These are phyloP conservation scores for Xestoiulus laeticollis DNA, from an alignment of 2,888 invertebrate genomes.

Conservation along the genomic window DNA sequence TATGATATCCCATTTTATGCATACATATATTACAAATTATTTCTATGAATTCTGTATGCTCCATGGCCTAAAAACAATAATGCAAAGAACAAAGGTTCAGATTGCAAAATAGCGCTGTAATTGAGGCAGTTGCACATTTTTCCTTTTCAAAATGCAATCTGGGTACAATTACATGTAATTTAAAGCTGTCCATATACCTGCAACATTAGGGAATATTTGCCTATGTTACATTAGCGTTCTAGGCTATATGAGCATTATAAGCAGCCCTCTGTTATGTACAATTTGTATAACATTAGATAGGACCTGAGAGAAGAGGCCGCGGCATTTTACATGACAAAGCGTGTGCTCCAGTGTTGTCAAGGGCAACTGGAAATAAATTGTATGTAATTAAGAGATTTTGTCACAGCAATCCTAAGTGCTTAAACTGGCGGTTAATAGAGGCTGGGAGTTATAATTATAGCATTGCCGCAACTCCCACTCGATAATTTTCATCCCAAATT, in stretches of 20 bases:
- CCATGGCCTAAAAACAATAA: neutral
- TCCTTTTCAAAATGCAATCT: neutral
- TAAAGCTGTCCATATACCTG: neutral
- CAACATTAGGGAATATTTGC: neutral
- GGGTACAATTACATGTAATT: neutral
- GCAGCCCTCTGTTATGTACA: neutral
- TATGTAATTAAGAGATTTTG: slow-evolving; percentile 40
- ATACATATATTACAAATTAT: neutral
- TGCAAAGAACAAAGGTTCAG: neutral
- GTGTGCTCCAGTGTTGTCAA: slow-evolving; percentile 14
- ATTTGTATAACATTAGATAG: neutral
- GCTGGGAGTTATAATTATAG: slow-evolving; percentile 35
- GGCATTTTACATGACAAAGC: slow-evolving; percentile 12
- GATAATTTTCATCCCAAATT: slow-evolving; percentile 34
- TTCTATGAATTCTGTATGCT: neutral
- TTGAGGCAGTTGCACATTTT: too few relatives aligned
- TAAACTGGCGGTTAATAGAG: slow-evolving; percentile 38
- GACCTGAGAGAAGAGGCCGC: neutral
- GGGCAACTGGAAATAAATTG: slow-evolving; percentile 39
- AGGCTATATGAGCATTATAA: neutral
- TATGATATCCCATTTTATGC: neutral
- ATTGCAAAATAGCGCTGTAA: neutral
- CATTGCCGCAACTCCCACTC: slow-evolving; percentile 38
- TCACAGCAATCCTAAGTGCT: slow-evolving; percentile 35
- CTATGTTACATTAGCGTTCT: neutral